Base-by-base conservation (phyloP, 2,113 vertebrate genomes). In the Andinoacara biseriatus region DNA sequence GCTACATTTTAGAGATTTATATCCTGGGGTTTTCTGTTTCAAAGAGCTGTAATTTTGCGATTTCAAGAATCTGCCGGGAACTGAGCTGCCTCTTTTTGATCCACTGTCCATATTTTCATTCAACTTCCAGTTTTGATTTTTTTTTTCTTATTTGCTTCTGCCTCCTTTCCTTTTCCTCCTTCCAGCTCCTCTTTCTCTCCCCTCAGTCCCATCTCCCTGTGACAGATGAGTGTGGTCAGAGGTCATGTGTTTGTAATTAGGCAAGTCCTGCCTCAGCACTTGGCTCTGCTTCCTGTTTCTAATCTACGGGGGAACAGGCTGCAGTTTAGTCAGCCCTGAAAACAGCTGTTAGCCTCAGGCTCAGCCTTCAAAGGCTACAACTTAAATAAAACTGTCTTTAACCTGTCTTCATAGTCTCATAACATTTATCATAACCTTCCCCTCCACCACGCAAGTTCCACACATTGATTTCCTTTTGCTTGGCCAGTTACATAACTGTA, bases 231-330 rank as follows among this genome's bases (percentile, higher is more conserved):
- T 57, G 58, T 43, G 83, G 87, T 84, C 87, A 87, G 67, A 88
- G 87, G 87, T 90, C 85, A 79, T 75, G 83, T 86, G 88, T 76
- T 88, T 89, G 87, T 89, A 82, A 86, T 92, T 89, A 87, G 78
- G 76, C 58, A 87, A 90, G 76, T 22, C 58, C 75, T 62, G 86
- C 83, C 85, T 80, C 78, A 54, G 83, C 76, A 46, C 74, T 74
- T 31, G 6, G 57, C 67, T 78, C 82, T n/a, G 76, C 79, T 91
- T 92, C 90, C 92, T 93, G 85, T 90, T 90, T 90, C 85, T 88
- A 78, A 87, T 86, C 84, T 87, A 20, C 58, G 14, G 65, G 90
- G 84, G 77, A 87, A 82, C 72, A 83, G 86, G 61, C 81, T 77
- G 40, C 81, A 38, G 75, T 61, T 72, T 67, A 77, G 72, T 20